Evolutionary conservation across 1,140 invertebrate genomes (phyloP).

Genomic region (Drosophila obscura): DNA sequence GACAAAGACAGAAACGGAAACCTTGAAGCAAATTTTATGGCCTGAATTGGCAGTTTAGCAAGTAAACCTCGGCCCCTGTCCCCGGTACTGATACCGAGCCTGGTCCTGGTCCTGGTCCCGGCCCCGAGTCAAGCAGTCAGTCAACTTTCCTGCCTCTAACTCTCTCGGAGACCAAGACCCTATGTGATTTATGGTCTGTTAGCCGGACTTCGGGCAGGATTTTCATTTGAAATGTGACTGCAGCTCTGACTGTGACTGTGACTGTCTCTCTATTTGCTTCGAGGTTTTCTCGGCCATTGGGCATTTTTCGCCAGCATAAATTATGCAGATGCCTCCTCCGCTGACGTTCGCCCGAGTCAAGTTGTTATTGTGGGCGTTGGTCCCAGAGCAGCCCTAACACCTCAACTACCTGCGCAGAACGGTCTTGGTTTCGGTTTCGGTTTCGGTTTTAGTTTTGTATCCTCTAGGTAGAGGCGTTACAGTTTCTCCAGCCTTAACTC

Average conservation of each 20-base stretch:
- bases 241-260: conserved; percentile 43
- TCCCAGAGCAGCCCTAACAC: conserved; percentile 28
- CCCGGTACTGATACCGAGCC: no score
- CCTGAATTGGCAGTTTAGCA: conserved; percentile 25
- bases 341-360: conserved; percentile 67
- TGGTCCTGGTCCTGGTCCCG: background rate
- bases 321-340: conserved; percentile 58
- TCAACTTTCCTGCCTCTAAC: conserved; percentile 57
- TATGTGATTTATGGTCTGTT: conserved; percentile 74
- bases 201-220: conserved; percentile 46
- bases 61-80: conserved; percentile 23
- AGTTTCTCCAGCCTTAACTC: conserved; percentile 64
- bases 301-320: conserved; percentile 65
- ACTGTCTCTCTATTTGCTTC: conserved; percentile 38
- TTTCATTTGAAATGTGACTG: conserved; percentile 73
- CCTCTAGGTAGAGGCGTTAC: conserved; percentile 44
- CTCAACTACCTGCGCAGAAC: conserved; percentile 24
- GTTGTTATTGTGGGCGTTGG: conserved; percentile 80
- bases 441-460: background rate
- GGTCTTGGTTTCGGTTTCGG: conserved; percentile 6
- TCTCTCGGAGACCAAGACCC: conserved; percentile 19
- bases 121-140: conserved; percentile 70
- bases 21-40: conserved; percentile 64
- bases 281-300: conserved; percentile 45
- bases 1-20: conserved; percentile 42